Evolutionary conservation across 2,888 invertebrate species (phyloP).

Genomic region (Rhodophaea formosa): DNA sequence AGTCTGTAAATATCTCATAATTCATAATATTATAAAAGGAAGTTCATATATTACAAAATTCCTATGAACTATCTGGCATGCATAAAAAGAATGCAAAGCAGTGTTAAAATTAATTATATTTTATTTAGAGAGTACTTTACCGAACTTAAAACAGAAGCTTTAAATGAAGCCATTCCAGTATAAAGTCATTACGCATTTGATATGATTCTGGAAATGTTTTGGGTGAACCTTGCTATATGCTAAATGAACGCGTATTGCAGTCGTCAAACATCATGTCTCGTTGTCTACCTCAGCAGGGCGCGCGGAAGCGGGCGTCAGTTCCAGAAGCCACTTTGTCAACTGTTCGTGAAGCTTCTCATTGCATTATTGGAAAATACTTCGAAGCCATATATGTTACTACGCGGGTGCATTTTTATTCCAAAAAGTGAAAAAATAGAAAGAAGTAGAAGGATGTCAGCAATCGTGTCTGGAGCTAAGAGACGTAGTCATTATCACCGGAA

Average conservation of each 20-base stretch:
- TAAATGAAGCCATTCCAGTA: conserved; percentile 76
- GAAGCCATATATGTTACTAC: conserved; percentile 74
- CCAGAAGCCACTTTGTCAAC: conserved; percentile 69
- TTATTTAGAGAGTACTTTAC: conserved; percentile 47
- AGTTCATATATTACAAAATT: conserved; percentile 57
- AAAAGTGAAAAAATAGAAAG: conserved; percentile 72
- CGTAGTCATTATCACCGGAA: conserved; percentile 69
- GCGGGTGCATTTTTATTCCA: conserved; percentile 76
- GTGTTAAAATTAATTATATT: conserved; percentile 62
- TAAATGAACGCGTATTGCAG: conserved; percentile 65
- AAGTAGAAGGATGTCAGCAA: conserved; percentile 76
- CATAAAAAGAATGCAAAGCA: conserved; percentile 79
- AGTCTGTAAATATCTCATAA: background rate
- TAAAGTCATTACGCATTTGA: conserved; percentile 58
- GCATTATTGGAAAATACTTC: conserved; percentile 63
- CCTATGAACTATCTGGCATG: conserved; percentile 76
- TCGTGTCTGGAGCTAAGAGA: conserved; percentile 74
- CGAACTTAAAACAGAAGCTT: conserved; percentile 72
- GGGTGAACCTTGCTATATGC: conserved; percentile 69
- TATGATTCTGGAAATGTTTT: conserved; percentile 57
- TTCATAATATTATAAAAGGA: conserved; percentile 21
- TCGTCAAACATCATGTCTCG: conserved; percentile 45
- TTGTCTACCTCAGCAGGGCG: conserved; percentile 63
- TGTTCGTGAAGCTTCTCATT: conserved; percentile 70
- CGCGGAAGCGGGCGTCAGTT: conserved; percentile 69